These are phyloP conservation scores for Hirtodrosophila trivittata DNA, from an alignment of 2,888 invertebrate genomes.

Conservation along the genomic window DNA sequence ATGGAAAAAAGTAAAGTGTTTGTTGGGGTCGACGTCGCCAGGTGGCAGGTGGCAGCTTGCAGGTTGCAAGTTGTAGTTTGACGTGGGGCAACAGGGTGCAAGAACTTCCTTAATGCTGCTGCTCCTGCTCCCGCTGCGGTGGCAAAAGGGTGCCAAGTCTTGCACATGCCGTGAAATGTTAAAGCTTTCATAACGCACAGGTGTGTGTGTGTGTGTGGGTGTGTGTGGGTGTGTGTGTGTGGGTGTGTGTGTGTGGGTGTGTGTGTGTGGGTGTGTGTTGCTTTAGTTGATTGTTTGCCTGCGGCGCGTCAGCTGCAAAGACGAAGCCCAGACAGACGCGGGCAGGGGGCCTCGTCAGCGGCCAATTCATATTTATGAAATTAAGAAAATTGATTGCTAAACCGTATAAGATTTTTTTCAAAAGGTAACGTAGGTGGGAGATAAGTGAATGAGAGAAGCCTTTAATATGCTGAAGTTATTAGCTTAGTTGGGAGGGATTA, in stretches of 20 bases:
- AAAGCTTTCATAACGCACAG: constrained; percentile 19
- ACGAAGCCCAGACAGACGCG: background rate
- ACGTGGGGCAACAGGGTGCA: constrained; percentile 44
- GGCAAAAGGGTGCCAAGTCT: constrained; percentile 51
- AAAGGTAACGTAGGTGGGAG: background rate
- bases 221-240: constrained; percentile 15
- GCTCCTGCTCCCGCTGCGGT: constrained; percentile 18
- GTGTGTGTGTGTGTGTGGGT: constrained; percentile 29
- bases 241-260: constrained; percentile 32
- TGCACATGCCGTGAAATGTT: constrained; percentile 67
- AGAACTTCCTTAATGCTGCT: constrained; percentile 23
- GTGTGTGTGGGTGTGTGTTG: constrained; percentile 42
- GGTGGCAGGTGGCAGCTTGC: constrained; percentile 28
- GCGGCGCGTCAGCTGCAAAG: constrained; percentile 43
- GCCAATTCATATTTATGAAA: constrained; percentile 69
- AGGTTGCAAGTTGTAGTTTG: constrained; percentile 12
- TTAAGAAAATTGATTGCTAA: constrained; percentile 65
- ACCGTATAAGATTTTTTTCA: constrained; percentile 29
- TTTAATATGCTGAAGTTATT: background rate
- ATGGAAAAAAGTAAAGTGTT: constrained; percentile 40
- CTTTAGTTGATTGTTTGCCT: constrained; percentile 66
- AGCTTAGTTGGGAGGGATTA: too few relatives aligned
- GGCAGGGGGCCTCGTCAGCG: constrained; percentile 33
- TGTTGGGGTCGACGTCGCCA: constrained; percentile 36
- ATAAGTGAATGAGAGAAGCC: background rate